Evolutionary conservation across 2,797 vertebrate genomes (phyloP).

Genomic region (Aulostomus chinensis): DNA sequence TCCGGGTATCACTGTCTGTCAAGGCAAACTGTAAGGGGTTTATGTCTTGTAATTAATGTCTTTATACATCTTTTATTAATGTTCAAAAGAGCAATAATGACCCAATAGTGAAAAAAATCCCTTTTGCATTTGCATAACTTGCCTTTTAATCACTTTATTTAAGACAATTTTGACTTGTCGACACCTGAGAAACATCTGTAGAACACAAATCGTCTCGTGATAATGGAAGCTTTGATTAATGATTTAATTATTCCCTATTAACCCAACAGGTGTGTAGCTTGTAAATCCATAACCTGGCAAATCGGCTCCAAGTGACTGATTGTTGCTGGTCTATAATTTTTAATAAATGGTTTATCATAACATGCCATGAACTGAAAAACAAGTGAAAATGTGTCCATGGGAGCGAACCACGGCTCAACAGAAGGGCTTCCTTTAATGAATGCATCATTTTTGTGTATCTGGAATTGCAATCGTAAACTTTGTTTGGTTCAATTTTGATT

Average conservation of each 20-base stretch:
- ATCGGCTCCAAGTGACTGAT: too few species aligned
- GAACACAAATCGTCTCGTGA: too few species aligned
- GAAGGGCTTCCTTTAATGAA: constrained; percentile 1
- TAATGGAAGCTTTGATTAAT: constrained; percentile 1
- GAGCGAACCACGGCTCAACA: not conserved
- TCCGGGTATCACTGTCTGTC: constrained; percentile 9
- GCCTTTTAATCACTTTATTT: not conserved
- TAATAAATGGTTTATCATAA: not conserved
- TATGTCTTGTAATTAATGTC: constrained; percentile 1
- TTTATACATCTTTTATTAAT: constrained; percentile 2
- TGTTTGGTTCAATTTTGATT: constrained; percentile 3
- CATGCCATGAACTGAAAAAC: not conserved
- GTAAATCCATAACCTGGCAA: not conserved
- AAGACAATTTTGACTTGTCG: not conserved
- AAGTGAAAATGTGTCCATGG: not conserved
- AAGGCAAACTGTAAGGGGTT: constrained; percentile 9
- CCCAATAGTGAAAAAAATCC: not conserved
- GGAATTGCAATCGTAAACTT: not conserved
- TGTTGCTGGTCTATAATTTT: not conserved
- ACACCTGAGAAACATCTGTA: not conserved
- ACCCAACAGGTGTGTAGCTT: not conserved
- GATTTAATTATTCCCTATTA: constrained; percentile 4
- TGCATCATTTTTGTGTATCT: not conserved
- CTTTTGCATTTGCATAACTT: not conserved
- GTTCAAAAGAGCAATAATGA: constrained; percentile 9